These are phyloP conservation scores for Simalia tracyae DNA, from an alignment of 2,797 vertebrate genomes.

Conservation along the genomic window DNA sequence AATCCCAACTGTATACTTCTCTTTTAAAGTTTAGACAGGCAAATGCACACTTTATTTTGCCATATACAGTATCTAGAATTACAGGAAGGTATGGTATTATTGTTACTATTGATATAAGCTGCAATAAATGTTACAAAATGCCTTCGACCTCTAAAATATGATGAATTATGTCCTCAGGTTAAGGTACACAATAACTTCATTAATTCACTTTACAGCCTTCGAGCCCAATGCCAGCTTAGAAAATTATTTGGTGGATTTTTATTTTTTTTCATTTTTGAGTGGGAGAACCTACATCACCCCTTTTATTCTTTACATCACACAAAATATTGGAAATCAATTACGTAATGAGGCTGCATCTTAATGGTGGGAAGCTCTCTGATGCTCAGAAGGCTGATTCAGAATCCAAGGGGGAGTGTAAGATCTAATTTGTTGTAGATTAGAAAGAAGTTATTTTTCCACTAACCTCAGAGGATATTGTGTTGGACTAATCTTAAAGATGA, in stretches of 20 bases:
- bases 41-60: conserved; percentile 7
- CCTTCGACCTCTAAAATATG: conserved; percentile 10
- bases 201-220: conserved; percentile 13
- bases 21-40: background rate
- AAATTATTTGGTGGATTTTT: background rate
- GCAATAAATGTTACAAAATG: conserved; percentile 4
- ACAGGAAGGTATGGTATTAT: conserved; percentile 8
- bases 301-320: background rate
- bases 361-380: background rate
- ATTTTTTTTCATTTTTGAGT: background rate
- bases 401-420: too few species aligned
- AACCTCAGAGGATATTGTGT: background rate
- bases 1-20: background rate
- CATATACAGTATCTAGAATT: conserved; percentile 5
- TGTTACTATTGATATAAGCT: conserved; percentile 5
- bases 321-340: background rate
- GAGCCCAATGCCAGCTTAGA: conserved; percentile 14
- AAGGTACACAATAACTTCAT: conserved; percentile 23
- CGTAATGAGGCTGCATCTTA: background rate
- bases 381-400: background rate
- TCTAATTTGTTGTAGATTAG: background rate
- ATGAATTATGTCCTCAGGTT: conserved; percentile 19
- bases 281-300: background rate
- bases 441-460: background rate
- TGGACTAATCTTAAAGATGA: background rate